A percentile compares a stretch with the other conserved stretches of the same genome.
These are phyloP conservation scores for Habroteleia sp. DNA, from an alignment of 2,888 invertebrate genomes.

Conservation along the genomic window DNA sequence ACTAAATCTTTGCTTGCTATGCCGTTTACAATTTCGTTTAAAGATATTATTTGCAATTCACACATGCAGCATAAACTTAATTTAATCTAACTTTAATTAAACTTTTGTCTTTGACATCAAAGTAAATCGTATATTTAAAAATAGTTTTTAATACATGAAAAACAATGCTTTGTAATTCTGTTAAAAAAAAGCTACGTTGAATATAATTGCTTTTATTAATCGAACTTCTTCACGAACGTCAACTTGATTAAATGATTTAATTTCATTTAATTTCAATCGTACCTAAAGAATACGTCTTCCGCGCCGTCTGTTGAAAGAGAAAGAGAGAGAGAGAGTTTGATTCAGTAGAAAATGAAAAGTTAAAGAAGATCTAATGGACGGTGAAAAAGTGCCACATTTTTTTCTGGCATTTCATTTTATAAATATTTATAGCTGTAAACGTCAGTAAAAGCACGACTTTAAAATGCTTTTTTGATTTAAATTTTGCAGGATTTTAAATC, in stretches of 20 bases:
- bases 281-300: slow-evolving; percentile 16
- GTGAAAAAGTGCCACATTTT: slow-evolving; percentile 18
- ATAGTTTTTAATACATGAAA: too few species aligned
- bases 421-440: slow-evolving; percentile 36
- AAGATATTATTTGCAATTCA: too few species aligned
- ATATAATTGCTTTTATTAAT: slow-evolving; percentile 16
- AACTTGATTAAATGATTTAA: slow-evolving; percentile 22
- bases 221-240: slow-evolving; percentile 18
- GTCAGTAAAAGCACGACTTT: slow-evolving; percentile 7
- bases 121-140: too few species aligned
- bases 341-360: slow-evolving; percentile 36
- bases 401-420: slow-evolving; percentile 30
- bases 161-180: neutral
- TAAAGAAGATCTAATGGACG: slow-evolving; percentile 39
- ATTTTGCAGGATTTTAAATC: slow-evolving; percentile 20
- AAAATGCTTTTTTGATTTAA: slow-evolving; percentile 21
- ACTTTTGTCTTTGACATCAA: too few species aligned
- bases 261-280: slow-evolving; percentile 14
- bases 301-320: too few species aligned
- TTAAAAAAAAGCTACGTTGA: slow-evolving; percentile 1
- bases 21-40: too few species aligned
- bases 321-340: slow-evolving; percentile 6
- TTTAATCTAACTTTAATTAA: too few species aligned
- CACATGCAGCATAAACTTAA: too few species aligned
- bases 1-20: too few species aligned